Base-by-base conservation (phyloP, 2,888 invertebrate genomes). In the Ichneumoninae sp. region DNA sequence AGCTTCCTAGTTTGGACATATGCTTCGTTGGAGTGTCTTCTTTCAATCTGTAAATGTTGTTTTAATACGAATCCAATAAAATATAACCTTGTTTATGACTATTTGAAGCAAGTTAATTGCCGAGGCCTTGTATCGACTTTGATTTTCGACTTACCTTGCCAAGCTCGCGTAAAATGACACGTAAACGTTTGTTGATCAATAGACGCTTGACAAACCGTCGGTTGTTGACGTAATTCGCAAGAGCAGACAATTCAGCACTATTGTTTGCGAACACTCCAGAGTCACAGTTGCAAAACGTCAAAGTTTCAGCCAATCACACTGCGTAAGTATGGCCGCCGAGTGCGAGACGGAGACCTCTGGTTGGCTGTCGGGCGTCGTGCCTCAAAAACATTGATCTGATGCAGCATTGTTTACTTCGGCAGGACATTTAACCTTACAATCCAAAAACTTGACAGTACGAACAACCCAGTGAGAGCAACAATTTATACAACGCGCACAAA, bases 391-490 rank as follows among this genome's bases (percentile, higher is more conserved):
- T 62, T 62, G 62, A 62, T 62, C 62, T 30, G 62, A 62, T n/a
- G n/a, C 13, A 44, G 40, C 13, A 57, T 22, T 72, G 72, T 72
- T 72, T 72, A 72, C 72, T 16, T 60, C 57, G 26, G 1, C 22
- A 26, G 57, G 57, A 16, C 16, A 22, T 7, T 6, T 72, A 72
- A 72, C 72, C 72, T 72, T 30, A 60, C 60, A 72, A 26, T 72
- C 26, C 16, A 57, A 36, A 22, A 22, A 44, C 57, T 60, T 60
- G 57, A 72, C 72, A 60, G 26, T 72, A 60, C 44, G 40, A 57
- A 57, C 13, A 60, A 60, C 26, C 5, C 26, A 3, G 22, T 44
- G 22, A 16, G 22, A 57, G 40, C 22, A 40, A 71, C 7, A 62
- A 62, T 62, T 62, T 33, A 62, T 62, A 62, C 33, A 33, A 62